These are phyloP conservation scores for Hippasteria phrygiana DNA, from an alignment of 53 echinoderm and acorn worm genomes.

Conservation along the genomic window DNA sequence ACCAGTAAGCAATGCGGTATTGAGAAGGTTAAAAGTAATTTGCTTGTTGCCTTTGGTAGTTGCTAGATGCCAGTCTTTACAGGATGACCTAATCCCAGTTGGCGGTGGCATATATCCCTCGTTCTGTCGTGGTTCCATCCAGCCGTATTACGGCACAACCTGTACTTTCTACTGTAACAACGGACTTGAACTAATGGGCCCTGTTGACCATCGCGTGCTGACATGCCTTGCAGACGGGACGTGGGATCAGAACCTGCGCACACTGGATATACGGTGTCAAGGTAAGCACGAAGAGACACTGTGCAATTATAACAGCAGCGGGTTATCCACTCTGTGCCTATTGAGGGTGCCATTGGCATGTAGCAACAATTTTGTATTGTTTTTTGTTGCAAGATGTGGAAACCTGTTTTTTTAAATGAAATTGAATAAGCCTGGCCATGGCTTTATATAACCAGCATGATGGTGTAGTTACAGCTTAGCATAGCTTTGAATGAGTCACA, in stretches of 20 bases:
- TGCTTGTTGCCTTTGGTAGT: conserved; percentile 34
- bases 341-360: too few species aligned
- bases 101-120: conserved; percentile 71
- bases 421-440: too few species aligned
- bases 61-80: conserved; percentile 58
- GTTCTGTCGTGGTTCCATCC: conserved; percentile 64
- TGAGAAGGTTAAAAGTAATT: too few species aligned
- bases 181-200: conserved; percentile 68
- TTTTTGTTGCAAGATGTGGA: too few species aligned
- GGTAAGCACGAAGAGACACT: conserved; percentile 35
- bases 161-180: conserved; percentile 82
- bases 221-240: conserved; percentile 73
- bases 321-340: too few species aligned
- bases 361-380: too few species aligned
- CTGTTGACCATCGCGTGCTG: conserved; percentile 36
- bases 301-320: too few species aligned
- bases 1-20: too few species aligned
- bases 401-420: too few species aligned
- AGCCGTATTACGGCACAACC: conserved; percentile 71
- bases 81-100: conserved; percentile 53
- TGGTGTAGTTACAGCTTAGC: too few species aligned
- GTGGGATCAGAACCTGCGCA: conserved; percentile 69
- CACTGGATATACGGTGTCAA: conserved; percentile 56
- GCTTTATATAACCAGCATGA: too few species aligned
- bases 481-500: too few species aligned